A percentile compares a stretch with the other conserved stretches of the same genome.
Evolutionary conservation across 1,140 invertebrate genomes (phyloP).

Genomic region (Limonius californicus): DNA sequence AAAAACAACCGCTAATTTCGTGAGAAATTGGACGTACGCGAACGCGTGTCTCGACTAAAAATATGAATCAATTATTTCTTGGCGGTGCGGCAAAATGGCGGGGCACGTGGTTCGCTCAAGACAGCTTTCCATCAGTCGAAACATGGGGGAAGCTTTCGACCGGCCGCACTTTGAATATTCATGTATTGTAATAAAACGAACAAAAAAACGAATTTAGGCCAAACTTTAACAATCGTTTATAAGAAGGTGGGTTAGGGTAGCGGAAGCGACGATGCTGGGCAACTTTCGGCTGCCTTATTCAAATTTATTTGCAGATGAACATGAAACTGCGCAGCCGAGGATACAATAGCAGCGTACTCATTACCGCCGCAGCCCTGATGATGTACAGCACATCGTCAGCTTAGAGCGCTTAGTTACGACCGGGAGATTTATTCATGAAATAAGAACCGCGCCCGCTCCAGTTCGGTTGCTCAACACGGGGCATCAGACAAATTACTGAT

Average conservation of each 20-base stretch:
- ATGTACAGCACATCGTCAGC: conserved; percentile 27
- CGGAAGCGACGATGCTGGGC: not conserved
- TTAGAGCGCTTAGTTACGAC: conserved; percentile 15
- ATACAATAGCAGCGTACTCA: conserved; percentile 6
- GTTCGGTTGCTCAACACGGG: not conserved
- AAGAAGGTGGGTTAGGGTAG: conserved; percentile 1
- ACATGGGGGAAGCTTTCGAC: not conserved
- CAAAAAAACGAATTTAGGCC: conserved; percentile 3
- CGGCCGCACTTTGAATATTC: conserved; percentile 4
- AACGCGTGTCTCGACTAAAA: too few species aligned
- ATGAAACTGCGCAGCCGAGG: conserved; percentile 10
- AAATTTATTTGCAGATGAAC: conserved; percentile 4
- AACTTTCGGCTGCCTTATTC: conserved; percentile 3
- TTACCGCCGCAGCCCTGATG: conserved; percentile 17
- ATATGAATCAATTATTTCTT: too few species aligned
- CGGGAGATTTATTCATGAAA: conserved; percentile 27
- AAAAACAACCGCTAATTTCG: too few species aligned
- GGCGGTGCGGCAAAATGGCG: not conserved
- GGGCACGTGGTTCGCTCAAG: not conserved
- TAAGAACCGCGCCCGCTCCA: conserved; percentile 22
- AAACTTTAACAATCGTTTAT: conserved; percentile 11
- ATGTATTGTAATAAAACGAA: conserved; percentile 5
- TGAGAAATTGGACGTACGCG: too few species aligned
- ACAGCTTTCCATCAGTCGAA: not conserved
- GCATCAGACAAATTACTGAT: conserved; percentile 28